Percentiles rank a stretch among this genome's conserved stretches.
These are phyloP conservation scores for Echinops telfairi DNA, from an alignment of 2,113 vertebrate genomes.

Conservation along the genomic window DNA sequence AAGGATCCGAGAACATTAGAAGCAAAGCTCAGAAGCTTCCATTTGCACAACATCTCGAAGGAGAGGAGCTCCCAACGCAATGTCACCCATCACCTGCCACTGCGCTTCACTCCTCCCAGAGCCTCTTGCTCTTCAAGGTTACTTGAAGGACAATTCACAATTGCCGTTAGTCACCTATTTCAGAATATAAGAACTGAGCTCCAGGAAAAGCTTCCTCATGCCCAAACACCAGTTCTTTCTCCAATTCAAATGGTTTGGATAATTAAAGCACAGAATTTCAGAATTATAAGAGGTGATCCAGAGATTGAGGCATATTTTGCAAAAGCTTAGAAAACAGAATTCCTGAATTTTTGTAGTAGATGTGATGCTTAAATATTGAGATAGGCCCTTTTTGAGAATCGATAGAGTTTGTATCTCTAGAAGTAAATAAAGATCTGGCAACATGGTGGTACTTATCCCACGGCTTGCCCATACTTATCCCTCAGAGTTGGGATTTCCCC, in stretches of 20 bases:
- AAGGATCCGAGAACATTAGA: constrained; percentile 62
- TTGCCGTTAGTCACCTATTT: constrained; percentile 71
- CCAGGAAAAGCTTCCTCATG: constrained; percentile 81
- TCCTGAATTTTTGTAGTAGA: constrained; percentile 62
- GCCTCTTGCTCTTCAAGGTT: constrained; percentile 66
- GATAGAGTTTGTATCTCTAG: neutral
- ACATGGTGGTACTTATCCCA: neutral
- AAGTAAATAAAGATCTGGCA: constrained; percentile 20
- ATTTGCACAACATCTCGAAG: constrained; percentile 55
- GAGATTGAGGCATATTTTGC: constrained; percentile 68
- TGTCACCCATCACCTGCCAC: constrained; percentile 13
- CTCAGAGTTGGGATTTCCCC: neutral
- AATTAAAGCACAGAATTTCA: constrained; percentile 78
- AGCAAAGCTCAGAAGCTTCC: constrained; percentile 63
- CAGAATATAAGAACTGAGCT: constrained; percentile 67
- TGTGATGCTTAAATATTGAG: constrained; percentile 40
- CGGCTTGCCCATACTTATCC: no score
- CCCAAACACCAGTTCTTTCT: constrained; percentile 65
- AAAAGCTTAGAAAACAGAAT: constrained; percentile 67
- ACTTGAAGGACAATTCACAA: constrained; percentile 75
- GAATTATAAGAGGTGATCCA: constrained; percentile 72
- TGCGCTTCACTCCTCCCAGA: constrained; percentile 65
- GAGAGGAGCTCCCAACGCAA: constrained; percentile 48
- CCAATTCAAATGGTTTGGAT: constrained; percentile 71
- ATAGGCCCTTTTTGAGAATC: neutral